These are phyloP conservation scores for Meloidogyne chitwoodi DNA, from an alignment of 1,140 invertebrate species.

Conservation along the genomic window DNA sequence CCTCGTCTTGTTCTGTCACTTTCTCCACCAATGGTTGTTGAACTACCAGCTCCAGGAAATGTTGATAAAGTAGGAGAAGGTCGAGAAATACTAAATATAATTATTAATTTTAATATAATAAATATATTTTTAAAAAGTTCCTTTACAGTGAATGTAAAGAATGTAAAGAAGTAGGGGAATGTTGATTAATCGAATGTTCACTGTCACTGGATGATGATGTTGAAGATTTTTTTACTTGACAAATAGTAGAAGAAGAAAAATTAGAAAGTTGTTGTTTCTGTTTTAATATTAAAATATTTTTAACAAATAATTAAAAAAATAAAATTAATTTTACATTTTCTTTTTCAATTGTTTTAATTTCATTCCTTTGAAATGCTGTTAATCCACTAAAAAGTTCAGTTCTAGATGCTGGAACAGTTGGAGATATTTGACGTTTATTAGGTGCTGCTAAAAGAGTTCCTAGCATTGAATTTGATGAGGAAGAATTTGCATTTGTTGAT, in stretches of 20 bases:
- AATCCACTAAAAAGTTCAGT: conserved; percentile 19
- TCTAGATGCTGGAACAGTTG: conserved; percentile 7
- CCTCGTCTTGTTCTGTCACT: conserved; percentile 9
- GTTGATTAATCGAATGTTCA: conserved; percentile 6
- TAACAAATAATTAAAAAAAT: neutral
- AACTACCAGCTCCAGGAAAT: conserved; percentile 6
- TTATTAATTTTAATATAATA: too few relatives aligned
- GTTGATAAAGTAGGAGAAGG: conserved; percentile 5
- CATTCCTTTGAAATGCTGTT: neutral
- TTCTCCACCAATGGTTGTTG: conserved; percentile 5
- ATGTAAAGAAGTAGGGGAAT: conserved; percentile 12
- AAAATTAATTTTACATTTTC: neutral
- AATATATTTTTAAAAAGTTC: too few relatives aligned
- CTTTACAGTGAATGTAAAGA: too few relatives aligned
- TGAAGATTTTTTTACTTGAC: neutral
- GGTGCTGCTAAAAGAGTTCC: conserved; percentile 14
- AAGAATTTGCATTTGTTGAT: neutral
- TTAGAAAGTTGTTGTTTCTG: neutral
- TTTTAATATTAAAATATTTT: neutral
- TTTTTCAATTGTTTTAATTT: neutral
- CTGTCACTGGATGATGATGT: conserved; percentile 1
- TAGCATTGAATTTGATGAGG: conserved; percentile 4
- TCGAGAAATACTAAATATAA: neutral
- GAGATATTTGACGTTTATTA: conserved; percentile 7
- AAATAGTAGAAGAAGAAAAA: neutral